Percentiles rank a stretch among this genome's conserved stretches.
These are phyloP conservation scores for Troides oblongomaculatus DNA, from an alignment of 2,888 invertebrate genomes.

Conservation along the genomic window DNA sequence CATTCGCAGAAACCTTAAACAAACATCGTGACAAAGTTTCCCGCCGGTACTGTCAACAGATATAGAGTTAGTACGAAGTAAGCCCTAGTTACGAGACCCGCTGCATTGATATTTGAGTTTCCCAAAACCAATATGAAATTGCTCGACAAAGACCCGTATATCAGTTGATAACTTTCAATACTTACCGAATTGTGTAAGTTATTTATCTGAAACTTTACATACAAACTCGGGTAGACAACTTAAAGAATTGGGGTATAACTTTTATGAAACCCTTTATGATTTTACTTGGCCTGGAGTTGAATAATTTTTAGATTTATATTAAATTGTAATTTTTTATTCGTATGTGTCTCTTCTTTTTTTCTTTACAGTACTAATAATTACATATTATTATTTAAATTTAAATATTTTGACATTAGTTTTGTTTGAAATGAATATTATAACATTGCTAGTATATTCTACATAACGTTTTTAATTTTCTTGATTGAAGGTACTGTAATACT, in stretches of 20 bases:
- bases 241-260: not conserved
- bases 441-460: no score
- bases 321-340: no score
- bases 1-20: constrained; percentile 10
- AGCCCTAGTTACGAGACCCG: constrained; percentile 17
- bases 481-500: no score
- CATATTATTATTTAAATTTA: no score
- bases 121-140: constrained; percentile 23
- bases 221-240: not conserved
- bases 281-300: no score
- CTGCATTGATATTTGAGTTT: constrained; percentile 26
- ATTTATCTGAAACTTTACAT: constrained; percentile 17
- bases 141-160: constrained; percentile 22
- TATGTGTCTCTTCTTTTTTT: no score
- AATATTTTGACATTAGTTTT: no score
- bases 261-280: not conserved
- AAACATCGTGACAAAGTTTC: constrained; percentile 16
- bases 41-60: constrained; percentile 21
- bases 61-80: constrained; percentile 22
- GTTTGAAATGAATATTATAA: no score
- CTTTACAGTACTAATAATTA: no score
- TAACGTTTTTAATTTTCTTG: no score
- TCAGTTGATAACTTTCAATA: constrained; percentile 20
- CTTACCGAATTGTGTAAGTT: constrained; percentile 20
- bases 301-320: no score